Conservation (phyloP, 2,797 vertebrate species). For the Myoxocephalus aenaeus region DNA sequence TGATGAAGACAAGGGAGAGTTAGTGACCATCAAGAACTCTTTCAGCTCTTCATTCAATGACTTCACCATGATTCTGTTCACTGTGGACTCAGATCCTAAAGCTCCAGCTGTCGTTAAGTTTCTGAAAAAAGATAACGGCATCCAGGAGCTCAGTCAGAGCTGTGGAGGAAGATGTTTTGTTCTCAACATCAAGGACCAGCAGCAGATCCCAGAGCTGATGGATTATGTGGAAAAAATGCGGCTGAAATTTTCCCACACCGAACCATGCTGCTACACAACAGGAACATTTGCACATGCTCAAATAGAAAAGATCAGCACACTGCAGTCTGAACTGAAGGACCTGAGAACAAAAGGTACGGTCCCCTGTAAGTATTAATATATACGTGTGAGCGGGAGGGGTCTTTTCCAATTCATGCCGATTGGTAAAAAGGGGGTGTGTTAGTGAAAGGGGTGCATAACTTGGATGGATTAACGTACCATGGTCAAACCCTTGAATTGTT, state of each 20-base stretch:
- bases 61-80: constrained; percentile 56
- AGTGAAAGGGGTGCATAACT: too few relatives aligned
- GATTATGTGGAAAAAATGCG: neutral
- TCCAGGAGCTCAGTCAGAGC: constrained; percentile 24
- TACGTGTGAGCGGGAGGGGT: too few relatives aligned
- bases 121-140: neutral
- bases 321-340: too few relatives aligned
- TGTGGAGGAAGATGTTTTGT: constrained; percentile 11
- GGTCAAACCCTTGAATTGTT: too few relatives aligned
- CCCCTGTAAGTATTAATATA: constrained; percentile 1
- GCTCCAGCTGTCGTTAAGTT: neutral
- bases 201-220: constrained; percentile 23
- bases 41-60: constrained; percentile 45
- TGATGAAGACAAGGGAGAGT: constrained; percentile 60
- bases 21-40: constrained; percentile 46
- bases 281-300: neutral
- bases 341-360: neutral
- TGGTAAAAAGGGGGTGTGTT: too few relatives aligned
- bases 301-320: neutral
- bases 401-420: too few relatives aligned
- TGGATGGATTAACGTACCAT: neutral
- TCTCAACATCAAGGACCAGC: constrained; percentile 1
- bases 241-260: too few relatives aligned
- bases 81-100: constrained; percentile 36
- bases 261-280: neutral